Percentiles rank a stretch among this genome's conserved stretches.
Evolutionary conservation across 2,113 vertebrate species (phyloP).

Genomic region (Emydura subglobosa): DNA sequence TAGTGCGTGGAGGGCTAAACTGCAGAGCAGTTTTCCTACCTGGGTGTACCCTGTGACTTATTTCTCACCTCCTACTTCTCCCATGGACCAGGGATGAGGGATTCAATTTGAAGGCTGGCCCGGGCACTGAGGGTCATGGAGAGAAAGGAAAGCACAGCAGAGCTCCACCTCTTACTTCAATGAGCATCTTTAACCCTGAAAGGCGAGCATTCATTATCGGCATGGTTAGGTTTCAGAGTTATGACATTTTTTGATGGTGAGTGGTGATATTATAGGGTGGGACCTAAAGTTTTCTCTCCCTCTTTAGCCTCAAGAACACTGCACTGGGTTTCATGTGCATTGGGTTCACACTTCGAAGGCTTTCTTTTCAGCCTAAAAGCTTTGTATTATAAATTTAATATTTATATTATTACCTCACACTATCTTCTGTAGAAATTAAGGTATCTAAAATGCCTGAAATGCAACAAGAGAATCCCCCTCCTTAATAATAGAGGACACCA

Average conservation of each 20-base stretch:
- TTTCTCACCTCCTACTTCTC: neutral
- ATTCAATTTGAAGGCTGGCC: neutral
- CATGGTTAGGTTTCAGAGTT: neutral
- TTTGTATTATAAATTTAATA: neutral
- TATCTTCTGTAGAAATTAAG: too few species aligned
- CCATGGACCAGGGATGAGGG: neutral
- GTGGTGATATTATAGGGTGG: neutral
- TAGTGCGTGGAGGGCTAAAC: neutral
- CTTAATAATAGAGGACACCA: neutral
- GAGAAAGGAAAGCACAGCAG: fast-evolving
- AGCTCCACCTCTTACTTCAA: neutral
- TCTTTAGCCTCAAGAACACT: neutral
- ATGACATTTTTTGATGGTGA: neutral
- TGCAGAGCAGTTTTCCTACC: neutral
- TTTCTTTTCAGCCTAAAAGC: neutral
- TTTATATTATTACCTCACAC: neutral
- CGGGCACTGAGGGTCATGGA: neutral
- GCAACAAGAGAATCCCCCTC: neutral
- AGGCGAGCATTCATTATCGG: neutral
- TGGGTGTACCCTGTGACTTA: neutral
- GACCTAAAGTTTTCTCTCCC: neutral
- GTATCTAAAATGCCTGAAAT: neutral
- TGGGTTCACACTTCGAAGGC: neutral
- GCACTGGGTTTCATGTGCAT: neutral
- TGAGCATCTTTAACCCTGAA: neutral